phyloP scores from a whole-genome alignment of 2,113 vertebrate genomes.

The Coreoperca whiteheadi region DNA sequence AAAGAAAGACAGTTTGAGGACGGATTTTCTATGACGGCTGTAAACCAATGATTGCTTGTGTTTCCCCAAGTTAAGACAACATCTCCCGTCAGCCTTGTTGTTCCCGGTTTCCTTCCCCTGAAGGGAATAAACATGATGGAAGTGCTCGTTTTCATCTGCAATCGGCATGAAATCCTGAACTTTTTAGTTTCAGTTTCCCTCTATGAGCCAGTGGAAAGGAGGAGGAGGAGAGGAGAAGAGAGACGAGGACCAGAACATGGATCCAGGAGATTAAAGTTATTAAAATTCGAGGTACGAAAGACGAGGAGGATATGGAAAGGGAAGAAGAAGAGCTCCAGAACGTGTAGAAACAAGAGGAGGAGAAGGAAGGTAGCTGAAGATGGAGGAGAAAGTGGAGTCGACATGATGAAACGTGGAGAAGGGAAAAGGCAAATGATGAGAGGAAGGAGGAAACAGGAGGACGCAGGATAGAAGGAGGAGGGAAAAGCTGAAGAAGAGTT shows the following conservation, averaged over 20 bases:
- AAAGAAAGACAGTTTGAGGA: conserved; percentile 18
- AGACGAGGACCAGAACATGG: no score
- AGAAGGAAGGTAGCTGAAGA: not conserved
- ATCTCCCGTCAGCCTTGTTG: conserved; percentile 28
- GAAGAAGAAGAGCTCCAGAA: no score
- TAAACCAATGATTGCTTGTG: not conserved
- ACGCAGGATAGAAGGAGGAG: not conserved
- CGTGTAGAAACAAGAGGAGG: no score
- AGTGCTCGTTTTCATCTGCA: not conserved
- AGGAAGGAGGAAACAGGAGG: not conserved
- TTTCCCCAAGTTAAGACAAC: not conserved
- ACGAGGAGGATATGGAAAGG: no score
- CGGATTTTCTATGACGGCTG: not conserved
- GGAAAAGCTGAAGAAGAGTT: no score
- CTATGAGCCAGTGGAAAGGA: not conserved
- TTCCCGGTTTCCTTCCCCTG: not conserved
- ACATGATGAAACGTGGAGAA: not conserved
- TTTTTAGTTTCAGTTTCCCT: not conserved
- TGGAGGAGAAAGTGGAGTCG: not conserved
- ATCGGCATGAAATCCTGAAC: not conserved
- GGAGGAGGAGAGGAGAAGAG: not conserved
- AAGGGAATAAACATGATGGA: not conserved
- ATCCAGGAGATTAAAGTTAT: no score
- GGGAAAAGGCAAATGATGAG: no score
- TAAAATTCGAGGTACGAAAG: not conserved